Conservation (phyloP, 2,113 vertebrate genomes). For the Brachyhypopomus gauderio region DNA sequence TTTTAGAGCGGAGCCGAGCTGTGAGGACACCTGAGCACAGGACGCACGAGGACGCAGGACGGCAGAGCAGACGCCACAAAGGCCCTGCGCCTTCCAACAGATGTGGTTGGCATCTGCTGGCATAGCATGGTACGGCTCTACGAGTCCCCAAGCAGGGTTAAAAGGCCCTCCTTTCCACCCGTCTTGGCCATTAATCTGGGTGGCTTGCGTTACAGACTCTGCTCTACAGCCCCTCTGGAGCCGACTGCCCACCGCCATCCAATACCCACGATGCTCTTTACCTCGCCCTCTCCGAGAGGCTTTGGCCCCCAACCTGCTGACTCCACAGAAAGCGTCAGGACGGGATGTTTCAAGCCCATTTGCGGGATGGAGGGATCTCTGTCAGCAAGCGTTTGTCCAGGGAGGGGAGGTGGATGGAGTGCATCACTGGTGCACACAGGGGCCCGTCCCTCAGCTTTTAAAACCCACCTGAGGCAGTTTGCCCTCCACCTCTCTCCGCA, state of each 20-base stretch:
- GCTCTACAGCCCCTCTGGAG: constrained; percentile 78
- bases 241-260: constrained; percentile 76
- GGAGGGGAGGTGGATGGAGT: constrained; percentile 31
- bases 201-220: constrained; percentile 61
- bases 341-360: constrained; percentile 28
- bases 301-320: constrained; percentile 50
- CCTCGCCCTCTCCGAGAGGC: constrained; percentile 41
- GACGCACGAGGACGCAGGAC: not conserved
- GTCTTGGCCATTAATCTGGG: constrained; percentile 87
- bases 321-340: constrained; percentile 56
- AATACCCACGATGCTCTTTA: constrained; percentile 71
- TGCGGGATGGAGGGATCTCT: constrained; percentile 21
- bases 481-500: constrained; percentile 42
- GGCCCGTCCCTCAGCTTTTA: constrained; percentile 39
- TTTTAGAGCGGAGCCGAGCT: not conserved
- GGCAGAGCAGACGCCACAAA: constrained; percentile 60
- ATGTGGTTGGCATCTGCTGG: constrained; percentile 92
- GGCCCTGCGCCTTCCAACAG: constrained; percentile 80
- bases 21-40: no score
- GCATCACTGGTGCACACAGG: constrained; percentile 33
- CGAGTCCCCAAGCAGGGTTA: constrained; percentile 89
- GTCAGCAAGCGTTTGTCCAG: constrained; percentile 46
- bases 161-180: constrained; percentile 89
- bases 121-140: constrained; percentile 82
- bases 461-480: constrained; percentile 54